Percentiles rank a stretch among this genome's conserved stretches.
Evolutionary conservation across 2,797 vertebrate species (phyloP).

Genomic region (Pyrocephalus nanus): DNA sequence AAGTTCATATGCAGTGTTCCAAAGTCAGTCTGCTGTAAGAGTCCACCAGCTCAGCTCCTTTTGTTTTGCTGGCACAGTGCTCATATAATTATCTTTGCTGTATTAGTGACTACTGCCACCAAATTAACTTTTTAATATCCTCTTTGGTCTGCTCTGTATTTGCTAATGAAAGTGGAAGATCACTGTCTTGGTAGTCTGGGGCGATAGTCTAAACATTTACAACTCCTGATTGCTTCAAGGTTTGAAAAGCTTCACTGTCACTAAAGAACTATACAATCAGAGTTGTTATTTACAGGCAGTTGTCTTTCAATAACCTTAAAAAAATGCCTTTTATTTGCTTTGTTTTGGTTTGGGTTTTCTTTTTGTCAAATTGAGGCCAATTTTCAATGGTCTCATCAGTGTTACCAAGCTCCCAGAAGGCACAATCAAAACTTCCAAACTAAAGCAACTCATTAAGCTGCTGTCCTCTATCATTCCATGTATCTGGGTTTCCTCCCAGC

Average conservation of each 20-base stretch:
- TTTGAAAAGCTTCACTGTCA: not conserved
- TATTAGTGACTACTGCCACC: not conserved
- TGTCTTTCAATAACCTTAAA: not conserved
- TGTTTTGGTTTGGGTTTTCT: not conserved
- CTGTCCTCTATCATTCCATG: not conserved
- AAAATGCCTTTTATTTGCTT: not conserved
- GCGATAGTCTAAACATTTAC: not conserved
- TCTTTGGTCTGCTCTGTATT: not conserved
- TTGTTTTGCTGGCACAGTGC: not conserved
- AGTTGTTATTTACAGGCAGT: not conserved
- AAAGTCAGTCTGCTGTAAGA: not conserved
- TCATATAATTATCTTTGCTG: not conserved
- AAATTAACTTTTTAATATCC: not conserved
- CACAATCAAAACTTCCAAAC: not conserved
- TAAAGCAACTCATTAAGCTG: not conserved
- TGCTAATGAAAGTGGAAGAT: not conserved
- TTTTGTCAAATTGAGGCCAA: not conserved
- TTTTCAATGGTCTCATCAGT: not conserved
- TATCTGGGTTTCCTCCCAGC: not conserved
- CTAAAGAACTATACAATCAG: not conserved
- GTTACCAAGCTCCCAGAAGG: not conserved
- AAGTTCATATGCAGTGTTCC: not conserved
- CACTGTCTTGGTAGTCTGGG: not conserved
- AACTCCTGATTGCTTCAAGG: not conserved
- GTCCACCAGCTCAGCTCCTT: not conserved